Evolutionary conservation across 1,140 invertebrate genomes (phyloP).

Genomic region (Lerema accius): DNA sequence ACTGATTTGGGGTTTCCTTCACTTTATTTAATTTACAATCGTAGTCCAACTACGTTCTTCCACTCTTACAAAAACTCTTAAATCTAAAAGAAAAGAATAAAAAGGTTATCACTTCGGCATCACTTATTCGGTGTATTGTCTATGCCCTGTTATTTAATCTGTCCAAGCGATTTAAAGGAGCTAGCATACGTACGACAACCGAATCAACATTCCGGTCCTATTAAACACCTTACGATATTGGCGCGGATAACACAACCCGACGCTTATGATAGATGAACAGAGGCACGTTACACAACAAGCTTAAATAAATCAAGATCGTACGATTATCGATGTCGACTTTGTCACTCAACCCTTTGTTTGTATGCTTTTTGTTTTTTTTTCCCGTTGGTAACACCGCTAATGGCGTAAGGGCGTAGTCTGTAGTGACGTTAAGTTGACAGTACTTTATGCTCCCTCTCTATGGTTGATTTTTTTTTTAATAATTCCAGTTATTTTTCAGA

Average conservation of each 20-base stretch:
- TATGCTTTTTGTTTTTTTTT: conserved; percentile 45
- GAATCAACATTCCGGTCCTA: conserved; percentile 45
- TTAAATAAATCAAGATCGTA: conserved; percentile 62
- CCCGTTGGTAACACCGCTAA: conserved; percentile 54
- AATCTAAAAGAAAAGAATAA: too few relatives aligned
- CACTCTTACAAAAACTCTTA: too few relatives aligned
- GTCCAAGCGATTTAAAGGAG: conserved; percentile 8
- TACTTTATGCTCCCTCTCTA: conserved; percentile 17
- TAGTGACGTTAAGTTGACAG: conserved; percentile 57
- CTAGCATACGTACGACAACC: conserved; percentile 13
- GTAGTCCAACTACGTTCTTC: too few relatives aligned
- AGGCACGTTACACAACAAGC: conserved; percentile 49
- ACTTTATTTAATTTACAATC: too few relatives aligned
- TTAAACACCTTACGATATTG: conserved; percentile 61
- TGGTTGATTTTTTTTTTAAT: conserved; percentile 1
- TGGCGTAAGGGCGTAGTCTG: conserved; percentile 39
- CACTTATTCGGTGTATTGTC: conserved; percentile 2
- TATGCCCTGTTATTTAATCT: conserved; percentile 20
- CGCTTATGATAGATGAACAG: conserved; percentile 58
- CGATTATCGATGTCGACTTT: conserved; percentile 59
- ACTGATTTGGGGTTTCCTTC: too few relatives aligned
- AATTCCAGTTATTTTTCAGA: background rate
- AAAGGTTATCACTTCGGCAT: background rate
- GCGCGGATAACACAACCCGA: conserved; percentile 46
- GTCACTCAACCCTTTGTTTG: conserved; percentile 61